Evolutionary conservation across 2,888 invertebrate genomes (phyloP), one percentile per base, ranked within the genome.

Genomic region (Zhuqinia jingwanae): DNA sequence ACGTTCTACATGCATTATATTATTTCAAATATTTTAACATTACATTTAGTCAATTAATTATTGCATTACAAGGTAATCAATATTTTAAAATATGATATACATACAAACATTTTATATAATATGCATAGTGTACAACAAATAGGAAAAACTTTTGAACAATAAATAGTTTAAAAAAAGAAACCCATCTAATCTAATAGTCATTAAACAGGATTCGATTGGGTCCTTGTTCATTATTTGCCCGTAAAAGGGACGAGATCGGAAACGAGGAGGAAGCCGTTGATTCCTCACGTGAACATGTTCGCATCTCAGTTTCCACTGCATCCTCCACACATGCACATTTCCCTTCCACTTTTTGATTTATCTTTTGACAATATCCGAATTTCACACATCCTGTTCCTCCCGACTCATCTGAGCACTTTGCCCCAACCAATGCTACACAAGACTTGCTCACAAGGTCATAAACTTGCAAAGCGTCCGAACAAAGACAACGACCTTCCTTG

Each of bases 371-470:
- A 17, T 60, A 73, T 0, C 82, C 87, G 2, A 47, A 68, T n/a
- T 87, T 73, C 2, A 83, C 63, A 27, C 87, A 87, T 0, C 22
- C 10, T 6, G 45, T 76, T 25, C 77, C 82, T 11, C 82, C 68
- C 10, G 42, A 30, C 1, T 87, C 87, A 11, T 53, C 77, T 5
- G 82, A 63, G 27, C 87, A 87, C 42, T 58, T 36, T 17, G 82
- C 82, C 2, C 87, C 87, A 11, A 83, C 87, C 42, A 87, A 30
- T n/a, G 78, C 77, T n/a, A 68, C 65, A 73, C 87, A 87, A n/a
- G 82, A 70, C 15, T 87, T 68, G 27, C 63, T 87, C 13, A 76
- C 36, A 17, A 78, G 36, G 45, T 87, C 82, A 36, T 63, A 87
- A 20, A 68, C 77, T 60, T 83, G 82, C 20, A 87, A 50, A 3